phyloP scores from a whole-genome alignment of 2,113 vertebrate species.

The Siniperca chuatsi region DNA sequence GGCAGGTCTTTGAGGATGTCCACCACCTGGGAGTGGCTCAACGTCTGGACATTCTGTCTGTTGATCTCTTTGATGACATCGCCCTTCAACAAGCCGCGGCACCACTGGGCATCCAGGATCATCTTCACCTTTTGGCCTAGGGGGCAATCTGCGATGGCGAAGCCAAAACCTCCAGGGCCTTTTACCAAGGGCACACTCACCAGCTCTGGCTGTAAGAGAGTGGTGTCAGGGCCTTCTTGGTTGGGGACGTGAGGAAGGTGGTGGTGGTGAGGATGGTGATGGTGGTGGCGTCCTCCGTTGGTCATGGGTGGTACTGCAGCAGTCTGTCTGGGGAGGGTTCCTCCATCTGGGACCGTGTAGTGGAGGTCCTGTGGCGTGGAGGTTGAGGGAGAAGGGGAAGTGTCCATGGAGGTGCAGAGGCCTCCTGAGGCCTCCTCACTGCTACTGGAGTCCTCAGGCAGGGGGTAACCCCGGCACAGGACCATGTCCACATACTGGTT shows the following conservation, averaged over 20 bases:
- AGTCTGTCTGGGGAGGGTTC: slow-evolving; percentile 80
- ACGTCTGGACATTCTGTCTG: slow-evolving; percentile 93
- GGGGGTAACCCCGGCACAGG: slow-evolving; percentile 95
- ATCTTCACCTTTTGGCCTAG: slow-evolving; percentile 98
- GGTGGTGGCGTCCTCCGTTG: slow-evolving; percentile 84
- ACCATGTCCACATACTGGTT: slow-evolving; percentile 97
- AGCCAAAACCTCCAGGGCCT: slow-evolving; percentile 96
- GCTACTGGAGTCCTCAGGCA: slow-evolving; percentile 89
- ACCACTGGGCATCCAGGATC: slow-evolving; percentile 99
- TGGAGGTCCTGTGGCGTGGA: slow-evolving; percentile 85
- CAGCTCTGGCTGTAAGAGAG: slow-evolving; percentile 92
- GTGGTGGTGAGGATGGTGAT: slow-evolving; percentile 55
- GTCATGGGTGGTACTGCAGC: slow-evolving; percentile 79
- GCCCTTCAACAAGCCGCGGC: slow-evolving; percentile 95
- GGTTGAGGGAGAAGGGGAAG: slow-evolving; percentile 77
- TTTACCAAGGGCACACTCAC: slow-evolving; percentile 94
- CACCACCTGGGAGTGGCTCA: slow-evolving; percentile 96
- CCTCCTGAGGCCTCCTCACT: slow-evolving; percentile 84
- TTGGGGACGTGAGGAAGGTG: slow-evolving; percentile 50
- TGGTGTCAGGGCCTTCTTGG: slow-evolving; percentile 87
- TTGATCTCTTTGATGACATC: slow-evolving; percentile 98
- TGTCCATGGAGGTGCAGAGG: slow-evolving; percentile 82
- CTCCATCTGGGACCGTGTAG: slow-evolving; percentile 84
- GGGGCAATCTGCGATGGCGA: slow-evolving; percentile 96
- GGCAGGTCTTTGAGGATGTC: slow-evolving; percentile 98